These are phyloP conservation scores for Ostrea edulis DNA, from an alignment of 1,140 invertebrate species.

Conservation along the genomic window DNA sequence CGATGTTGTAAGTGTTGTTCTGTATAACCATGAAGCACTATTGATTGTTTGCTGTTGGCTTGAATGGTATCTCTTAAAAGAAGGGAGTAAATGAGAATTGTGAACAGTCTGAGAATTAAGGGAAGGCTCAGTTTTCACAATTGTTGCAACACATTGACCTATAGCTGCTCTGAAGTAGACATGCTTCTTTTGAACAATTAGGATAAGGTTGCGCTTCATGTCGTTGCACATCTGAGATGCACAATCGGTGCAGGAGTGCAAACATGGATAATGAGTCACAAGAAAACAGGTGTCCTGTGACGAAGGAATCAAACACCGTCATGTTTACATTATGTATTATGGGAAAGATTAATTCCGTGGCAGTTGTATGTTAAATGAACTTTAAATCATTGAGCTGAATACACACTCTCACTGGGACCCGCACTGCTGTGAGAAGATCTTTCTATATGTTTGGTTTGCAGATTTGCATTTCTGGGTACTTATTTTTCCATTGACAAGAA, in stretches of 20 bases:
- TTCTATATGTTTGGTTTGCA: neutral
- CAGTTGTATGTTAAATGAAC: conserved; percentile 24
- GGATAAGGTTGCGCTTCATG: neutral
- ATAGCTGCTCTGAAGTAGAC: neutral
- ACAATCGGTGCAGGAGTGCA: neutral
- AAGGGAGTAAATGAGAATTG: neutral
- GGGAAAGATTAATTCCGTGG: conserved; percentile 18
- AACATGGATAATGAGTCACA: neutral
- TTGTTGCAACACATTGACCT: neutral
- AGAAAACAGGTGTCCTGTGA: conserved; percentile 21
- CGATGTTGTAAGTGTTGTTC: neutral
- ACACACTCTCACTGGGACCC: neutral
- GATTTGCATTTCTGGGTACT: conserved; percentile 32
- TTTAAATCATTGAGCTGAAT: conserved; percentile 35
- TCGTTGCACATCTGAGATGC: neutral
- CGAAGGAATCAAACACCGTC: conserved; percentile 16
- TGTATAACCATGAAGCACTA: conserved; percentile 7
- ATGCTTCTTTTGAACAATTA: neutral
- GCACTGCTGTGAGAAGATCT: conserved; percentile 23
- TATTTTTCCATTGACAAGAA: conserved; percentile 37
- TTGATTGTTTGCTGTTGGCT: conserved; percentile 23
- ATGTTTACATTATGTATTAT: conserved; percentile 26
- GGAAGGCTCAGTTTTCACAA: conserved; percentile 3
- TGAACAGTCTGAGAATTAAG: conserved; percentile 10
- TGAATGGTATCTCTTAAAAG: conserved; percentile 16